A percentile compares a stretch with the other conserved stretches of the same genome.
These are phyloP conservation scores for Xanthorhoe spadicearia DNA, from an alignment of 2,888 invertebrate species.

Conservation along the genomic window DNA sequence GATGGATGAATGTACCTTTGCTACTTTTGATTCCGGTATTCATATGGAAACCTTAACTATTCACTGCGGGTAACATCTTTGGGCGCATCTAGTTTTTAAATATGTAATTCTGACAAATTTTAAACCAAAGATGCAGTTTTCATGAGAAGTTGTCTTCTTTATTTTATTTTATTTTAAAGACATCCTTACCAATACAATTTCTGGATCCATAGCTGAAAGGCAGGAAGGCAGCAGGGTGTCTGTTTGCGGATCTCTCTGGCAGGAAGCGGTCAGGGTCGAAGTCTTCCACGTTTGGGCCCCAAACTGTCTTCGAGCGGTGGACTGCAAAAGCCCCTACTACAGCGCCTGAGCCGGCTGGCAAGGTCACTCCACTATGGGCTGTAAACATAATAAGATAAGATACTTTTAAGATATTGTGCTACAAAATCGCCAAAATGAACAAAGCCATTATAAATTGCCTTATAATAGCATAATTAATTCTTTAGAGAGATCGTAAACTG, in stretches of 20 bases:
- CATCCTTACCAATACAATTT: constrained; percentile 74
- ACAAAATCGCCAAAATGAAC: no score
- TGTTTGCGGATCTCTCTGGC: constrained; percentile 72
- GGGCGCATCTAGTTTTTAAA: no score
- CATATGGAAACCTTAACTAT: no score
- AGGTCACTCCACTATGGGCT: constrained; percentile 70
- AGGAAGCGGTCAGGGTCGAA: constrained; percentile 87
- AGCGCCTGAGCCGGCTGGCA: constrained; percentile 75
- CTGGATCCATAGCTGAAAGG: constrained; percentile 81
- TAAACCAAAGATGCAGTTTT: no score
- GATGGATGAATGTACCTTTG: no score
- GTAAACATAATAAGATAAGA: constrained; percentile 6
- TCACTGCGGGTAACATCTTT: no score
- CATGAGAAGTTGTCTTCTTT: neutral
- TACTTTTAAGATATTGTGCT: neutral
- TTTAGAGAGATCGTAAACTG: no score
- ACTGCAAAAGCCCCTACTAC: constrained; percentile 74
- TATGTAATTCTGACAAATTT: no score
- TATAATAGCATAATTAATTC: no score
- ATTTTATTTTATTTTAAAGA: neutral
- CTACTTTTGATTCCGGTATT: no score
- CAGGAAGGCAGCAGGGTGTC: constrained; percentile 77
- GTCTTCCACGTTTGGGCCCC: constrained; percentile 82
- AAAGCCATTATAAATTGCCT: no score
- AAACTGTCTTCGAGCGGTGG: constrained; percentile 80